Evolutionary conservation across 2,888 invertebrate species (phyloP).

Genomic region (Drosophila atripex): DNA sequence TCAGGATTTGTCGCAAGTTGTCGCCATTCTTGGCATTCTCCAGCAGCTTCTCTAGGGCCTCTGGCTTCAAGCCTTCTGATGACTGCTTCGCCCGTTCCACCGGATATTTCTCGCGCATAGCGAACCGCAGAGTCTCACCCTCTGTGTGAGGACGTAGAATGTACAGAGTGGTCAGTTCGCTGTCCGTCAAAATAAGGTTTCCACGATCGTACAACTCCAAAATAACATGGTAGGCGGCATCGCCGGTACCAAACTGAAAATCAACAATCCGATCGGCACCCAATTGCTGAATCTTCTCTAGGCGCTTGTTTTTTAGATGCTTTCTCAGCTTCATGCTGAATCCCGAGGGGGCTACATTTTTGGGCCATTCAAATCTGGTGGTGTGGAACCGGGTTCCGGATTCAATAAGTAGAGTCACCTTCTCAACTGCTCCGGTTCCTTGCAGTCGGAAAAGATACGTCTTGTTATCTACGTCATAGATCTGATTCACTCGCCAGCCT

Average conservation of each 20-base stretch:
- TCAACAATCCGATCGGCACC: conserved; percentile 97
- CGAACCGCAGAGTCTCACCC: conserved; percentile 94
- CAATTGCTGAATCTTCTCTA: conserved; percentile 93
- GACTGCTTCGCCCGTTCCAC: conserved; percentile 89
- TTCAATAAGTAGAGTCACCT: conserved; percentile 94
- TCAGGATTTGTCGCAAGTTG: conserved; percentile 91
- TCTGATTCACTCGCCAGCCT: conserved; percentile 97
- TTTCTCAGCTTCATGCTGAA: conserved; percentile 99
- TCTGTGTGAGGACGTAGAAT: conserved; percentile 96
- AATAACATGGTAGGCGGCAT: conserved; percentile 97
- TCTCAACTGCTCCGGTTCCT: conserved; percentile 92
- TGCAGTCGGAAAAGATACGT: conserved; percentile 96
- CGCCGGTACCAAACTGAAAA: conserved; percentile 96
- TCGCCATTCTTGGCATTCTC: conserved; percentile 89
- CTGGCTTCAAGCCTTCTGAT: conserved; percentile 84
- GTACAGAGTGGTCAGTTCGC: conserved; percentile 94
- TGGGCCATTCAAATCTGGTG: conserved; percentile 99
- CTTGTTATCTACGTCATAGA: conserved; percentile 98
- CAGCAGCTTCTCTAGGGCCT: conserved; percentile 86
- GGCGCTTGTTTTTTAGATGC: conserved; percentile 96
- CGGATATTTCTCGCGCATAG: conserved; percentile 96
- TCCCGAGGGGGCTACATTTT: conserved; percentile 96
- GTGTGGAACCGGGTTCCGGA: conserved; percentile 97
- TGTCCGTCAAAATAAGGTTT: conserved; percentile 97
- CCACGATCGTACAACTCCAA: conserved; percentile 98